Percentiles rank a stretch among this genome's conserved stretches.
These are phyloP conservation scores for Caenorhabditis briggsae DNA, from an alignment of 1,140 invertebrate genomes.

Conservation along the genomic window DNA sequence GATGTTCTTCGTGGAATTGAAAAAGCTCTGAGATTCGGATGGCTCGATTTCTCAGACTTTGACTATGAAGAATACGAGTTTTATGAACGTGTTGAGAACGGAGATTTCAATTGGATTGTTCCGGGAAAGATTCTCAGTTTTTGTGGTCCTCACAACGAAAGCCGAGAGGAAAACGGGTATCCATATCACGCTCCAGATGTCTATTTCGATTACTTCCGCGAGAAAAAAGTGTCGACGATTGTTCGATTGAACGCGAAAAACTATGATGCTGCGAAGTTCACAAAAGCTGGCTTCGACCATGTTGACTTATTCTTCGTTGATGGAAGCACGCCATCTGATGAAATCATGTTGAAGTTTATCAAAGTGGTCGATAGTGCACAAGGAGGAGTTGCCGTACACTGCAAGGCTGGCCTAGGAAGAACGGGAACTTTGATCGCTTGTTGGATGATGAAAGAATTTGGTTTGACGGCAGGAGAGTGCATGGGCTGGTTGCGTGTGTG, in stretches of 20 bases:
- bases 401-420: slow-evolving; percentile 91
- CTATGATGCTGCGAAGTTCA: slow-evolving; percentile 89
- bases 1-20: slow-evolving; percentile 83
- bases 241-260: slow-evolving; percentile 94
- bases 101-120: slow-evolving; percentile 98
- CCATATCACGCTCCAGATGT: slow-evolving; percentile 93
- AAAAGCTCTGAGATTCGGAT: slow-evolving; percentile 85
- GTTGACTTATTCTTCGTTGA: slow-evolving; percentile 96
- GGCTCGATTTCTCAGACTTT: slow-evolving; percentile 95
- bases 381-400: slow-evolving; percentile 97
- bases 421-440: slow-evolving; percentile 97
- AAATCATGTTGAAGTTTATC: slow-evolving; percentile 91
- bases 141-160: slow-evolving; percentile 94
- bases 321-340: slow-evolving; percentile 91
- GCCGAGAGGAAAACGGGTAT: slow-evolving; percentile 90
- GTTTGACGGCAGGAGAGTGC: slow-evolving; percentile 90
- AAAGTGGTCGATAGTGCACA: slow-evolving; percentile 88
- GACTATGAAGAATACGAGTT: slow-evolving; percentile 94
- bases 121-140: slow-evolving; percentile 97
- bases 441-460: slow-evolving; percentile 98
- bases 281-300: slow-evolving; percentile 92
- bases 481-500: slow-evolving; percentile 97
- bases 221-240: slow-evolving; percentile 92
- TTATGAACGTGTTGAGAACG: slow-evolving; percentile 95
- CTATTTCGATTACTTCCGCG: slow-evolving; percentile 93